These are phyloP conservation scores for Leptinotarsa haldemani DNA, from an alignment of 2,888 invertebrate genomes.

Conservation along the genomic window DNA sequence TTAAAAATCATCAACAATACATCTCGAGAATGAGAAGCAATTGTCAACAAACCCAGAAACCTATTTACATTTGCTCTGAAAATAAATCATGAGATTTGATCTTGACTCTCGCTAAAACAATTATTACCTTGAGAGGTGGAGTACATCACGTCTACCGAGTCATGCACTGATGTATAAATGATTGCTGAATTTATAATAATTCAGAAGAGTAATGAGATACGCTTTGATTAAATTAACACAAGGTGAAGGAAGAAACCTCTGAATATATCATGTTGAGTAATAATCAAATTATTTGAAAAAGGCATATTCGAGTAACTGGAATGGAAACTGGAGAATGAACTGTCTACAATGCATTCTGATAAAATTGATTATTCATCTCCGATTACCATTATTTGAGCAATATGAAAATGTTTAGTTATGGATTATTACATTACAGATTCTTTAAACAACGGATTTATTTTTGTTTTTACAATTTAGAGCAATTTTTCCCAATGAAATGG, in stretches of 20 bases:
- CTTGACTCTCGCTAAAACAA: slow-evolving; percentile 32
- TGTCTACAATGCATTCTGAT: no score
- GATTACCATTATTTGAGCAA: no score
- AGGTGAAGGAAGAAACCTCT: neutral
- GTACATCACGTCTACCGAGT: slow-evolving; percentile 24
- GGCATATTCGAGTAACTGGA: neutral
- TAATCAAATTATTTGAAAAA: neutral
- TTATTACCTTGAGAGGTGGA: slow-evolving; percentile 28
- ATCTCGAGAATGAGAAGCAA: slow-evolving; percentile 11
- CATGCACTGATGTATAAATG: slow-evolving; percentile 5
- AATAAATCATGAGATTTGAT: slow-evolving; percentile 30
- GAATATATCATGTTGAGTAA: neutral
- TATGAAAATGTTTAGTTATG: no score
- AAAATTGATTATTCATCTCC: no score
- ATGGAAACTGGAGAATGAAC: neutral
- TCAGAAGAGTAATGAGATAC: neutral
- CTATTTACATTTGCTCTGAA: slow-evolving; percentile 30
- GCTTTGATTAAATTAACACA: neutral
- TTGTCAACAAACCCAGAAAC: slow-evolving; percentile 30
- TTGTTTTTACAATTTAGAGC: no score
- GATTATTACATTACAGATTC: no score
- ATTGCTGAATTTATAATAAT: slow-evolving; percentile 2
- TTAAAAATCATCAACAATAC: slow-evolving; percentile 27
- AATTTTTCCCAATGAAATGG: no score
- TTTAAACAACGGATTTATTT: no score